Evolutionary conservation across 2,888 invertebrate species (phyloP), one percentile per base, ranked within the genome.

Genomic region (Drosophila formosana): DNA sequence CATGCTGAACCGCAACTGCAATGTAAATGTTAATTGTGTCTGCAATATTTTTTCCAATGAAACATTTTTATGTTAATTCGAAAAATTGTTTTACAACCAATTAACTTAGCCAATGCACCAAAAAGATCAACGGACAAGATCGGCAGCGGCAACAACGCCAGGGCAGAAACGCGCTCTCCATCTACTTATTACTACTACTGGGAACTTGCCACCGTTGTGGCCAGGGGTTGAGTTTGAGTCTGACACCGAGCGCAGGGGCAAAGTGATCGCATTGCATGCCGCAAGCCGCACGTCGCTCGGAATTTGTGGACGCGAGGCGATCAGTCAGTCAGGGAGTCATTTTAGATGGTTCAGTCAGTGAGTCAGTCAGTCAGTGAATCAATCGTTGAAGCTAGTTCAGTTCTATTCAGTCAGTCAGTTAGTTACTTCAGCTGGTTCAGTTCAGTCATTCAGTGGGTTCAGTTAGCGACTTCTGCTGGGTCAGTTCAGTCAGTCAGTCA

Each of bases 81-180:
- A 83, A 86, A 87, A 87, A 85, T 88, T 87, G 82, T 87, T 88
- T 84, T 88, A 88, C 86, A 86, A 87, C 84, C 88, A 90, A 90
- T 90, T 90, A 90, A 90, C 87, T 82, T 86, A 78, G 88, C 82
- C 90, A 90, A 90, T 90, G 88, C 80, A 80, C 81, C 87, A 88
- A 82, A 89, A 90, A 90, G 90, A 90, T 90, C 88, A 87, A 80
- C 83, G 81, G 80, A 89, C 88, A 86, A 88, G 90, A 90, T 90
- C 87, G 47, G 60, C 60, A 52, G 45, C 28, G 18, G 18, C 18
- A 39, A 52, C 41, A 46, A 72, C 39, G 52, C 28, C 28, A 28
- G 43, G 57, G 58, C 63, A 49, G 23, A 23, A 47, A 9, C 34
- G 4, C 34, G 9, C 34, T 34, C 37, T 3, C 32, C 8, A 7